Evolutionary conservation across 2,113 vertebrate genomes (phyloP).

Genomic region (Heterotilapia buettikoferi): DNA sequence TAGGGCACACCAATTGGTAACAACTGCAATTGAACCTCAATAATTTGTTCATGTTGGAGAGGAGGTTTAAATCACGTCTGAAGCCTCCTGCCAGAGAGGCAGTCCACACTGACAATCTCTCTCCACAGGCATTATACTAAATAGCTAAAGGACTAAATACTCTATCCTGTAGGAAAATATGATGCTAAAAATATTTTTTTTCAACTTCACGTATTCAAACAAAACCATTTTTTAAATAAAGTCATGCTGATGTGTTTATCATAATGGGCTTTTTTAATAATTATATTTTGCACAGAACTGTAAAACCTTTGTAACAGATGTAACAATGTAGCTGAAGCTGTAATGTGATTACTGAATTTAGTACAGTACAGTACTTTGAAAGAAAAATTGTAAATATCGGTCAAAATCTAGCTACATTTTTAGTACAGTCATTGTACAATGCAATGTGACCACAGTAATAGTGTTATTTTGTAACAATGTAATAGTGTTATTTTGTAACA

Average conservation of each 20-base stretch:
- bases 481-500: neutral
- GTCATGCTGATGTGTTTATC: neutral
- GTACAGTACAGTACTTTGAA: neutral
- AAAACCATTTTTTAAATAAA: neutral
- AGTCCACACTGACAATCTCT: neutral
- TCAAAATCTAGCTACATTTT: neutral
- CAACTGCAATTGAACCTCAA: neutral
- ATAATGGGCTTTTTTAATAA: neutral
- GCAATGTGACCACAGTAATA: neutral
- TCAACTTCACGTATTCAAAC: accelerated
- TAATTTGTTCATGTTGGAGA: neutral
- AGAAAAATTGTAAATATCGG: neutral
- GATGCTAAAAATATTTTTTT: accelerated
- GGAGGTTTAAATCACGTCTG: neutral
- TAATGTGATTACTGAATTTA: neutral
- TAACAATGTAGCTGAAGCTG: neutral
- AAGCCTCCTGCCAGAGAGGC: neutral
- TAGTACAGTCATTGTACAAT: neutral
- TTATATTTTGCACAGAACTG: neutral
- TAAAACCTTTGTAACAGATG: neutral
- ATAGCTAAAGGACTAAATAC: neutral
- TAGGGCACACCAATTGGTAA: neutral
- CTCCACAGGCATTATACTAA: neutral
- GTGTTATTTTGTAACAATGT: neutral
- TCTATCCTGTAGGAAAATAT: neutral